Evolutionary conservation across 2,113 vertebrate species (phyloP), one percentile per base, ranked within the genome.

Genomic region (Carassius auratus): DNA sequence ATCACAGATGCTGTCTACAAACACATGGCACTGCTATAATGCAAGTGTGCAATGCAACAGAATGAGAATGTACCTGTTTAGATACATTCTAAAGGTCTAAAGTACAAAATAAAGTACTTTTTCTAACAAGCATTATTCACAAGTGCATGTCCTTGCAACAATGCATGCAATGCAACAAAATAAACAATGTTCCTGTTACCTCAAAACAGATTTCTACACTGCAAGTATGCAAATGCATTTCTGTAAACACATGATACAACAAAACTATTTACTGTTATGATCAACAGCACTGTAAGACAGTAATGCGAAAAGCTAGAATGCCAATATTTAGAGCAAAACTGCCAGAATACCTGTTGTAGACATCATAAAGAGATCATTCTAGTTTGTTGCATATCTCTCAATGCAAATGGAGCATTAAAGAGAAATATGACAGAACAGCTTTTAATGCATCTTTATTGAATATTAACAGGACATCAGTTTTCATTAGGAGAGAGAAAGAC

Each of bases 381-480:
- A 42, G 38, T 74, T 45, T 12, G 21, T 74, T 5, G 68, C 4
- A 73, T 73, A 15, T 69, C 38, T 48, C 17, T 71, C 15, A 71
- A 33, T 14, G 62, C 9, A 73, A 17, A 76, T 4, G 8, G 75
- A 21, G 76, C 52, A 21, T 21, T n/a, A 78, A 21, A 38, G 33
- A 36, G 52, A 21, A n/a, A n/a, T 59, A 59, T 59, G 19, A 42
- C 5, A 23, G 42, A 23, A 42, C 23, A 61, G 30, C 30, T 13
- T 38, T 36, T 78, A 57, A 78, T 61, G 76, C 6, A 59, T 78
- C 76, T 59, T 59, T 17, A 38, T 0, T 38, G 33, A 59, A 38
- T 30, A 42, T n/a, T 59, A 42, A 19, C 23, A 76, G 23, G 48
- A 30, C 76, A 61, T 78, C 52, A 15, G 55, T 78, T 78, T 78